phyloP scores from a whole-genome alignment of 2,113 vertebrate genomes.

The Zosterops lateralis region DNA sequence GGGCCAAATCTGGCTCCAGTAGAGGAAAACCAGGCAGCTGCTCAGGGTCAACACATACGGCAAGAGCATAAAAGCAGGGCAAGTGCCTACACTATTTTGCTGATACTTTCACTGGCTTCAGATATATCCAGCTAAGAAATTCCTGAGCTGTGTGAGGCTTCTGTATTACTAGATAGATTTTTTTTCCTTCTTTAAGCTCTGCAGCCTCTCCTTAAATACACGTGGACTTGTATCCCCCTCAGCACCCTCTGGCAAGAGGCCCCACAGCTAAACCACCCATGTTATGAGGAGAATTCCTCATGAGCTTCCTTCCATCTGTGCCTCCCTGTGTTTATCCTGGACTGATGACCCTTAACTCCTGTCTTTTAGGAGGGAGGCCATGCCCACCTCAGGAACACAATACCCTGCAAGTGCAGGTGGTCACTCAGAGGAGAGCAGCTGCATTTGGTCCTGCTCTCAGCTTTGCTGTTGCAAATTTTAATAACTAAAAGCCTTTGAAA shows the following conservation, averaged over 20 bases:
- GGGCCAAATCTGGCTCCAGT: neutral
- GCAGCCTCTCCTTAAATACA: neutral
- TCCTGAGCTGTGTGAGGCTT: neutral
- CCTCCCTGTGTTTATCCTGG: neutral
- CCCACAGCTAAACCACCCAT: neutral
- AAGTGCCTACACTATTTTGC: neutral
- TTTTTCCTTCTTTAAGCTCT: neutral
- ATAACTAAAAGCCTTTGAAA: neutral
- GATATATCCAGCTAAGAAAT: neutral
- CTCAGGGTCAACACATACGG: neutral
- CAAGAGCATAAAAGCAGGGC: neutral
- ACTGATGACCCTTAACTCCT: neutral
- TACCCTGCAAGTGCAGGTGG: neutral
- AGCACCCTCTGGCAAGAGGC: neutral
- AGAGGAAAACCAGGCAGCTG: neutral
- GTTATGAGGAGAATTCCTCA: neutral
- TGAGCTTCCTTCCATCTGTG: neutral
- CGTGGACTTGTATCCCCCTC: neutral
- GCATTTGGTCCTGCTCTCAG: neutral
- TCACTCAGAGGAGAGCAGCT: neutral
- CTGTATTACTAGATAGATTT: neutral
- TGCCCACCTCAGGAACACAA: accelerated
- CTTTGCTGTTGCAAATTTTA: neutral
- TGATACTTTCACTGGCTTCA: neutral
- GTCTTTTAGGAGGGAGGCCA: neutral